Base-by-base conservation (phyloP, 2,797 vertebrate genomes). In the Cuniculus paca region DNA sequence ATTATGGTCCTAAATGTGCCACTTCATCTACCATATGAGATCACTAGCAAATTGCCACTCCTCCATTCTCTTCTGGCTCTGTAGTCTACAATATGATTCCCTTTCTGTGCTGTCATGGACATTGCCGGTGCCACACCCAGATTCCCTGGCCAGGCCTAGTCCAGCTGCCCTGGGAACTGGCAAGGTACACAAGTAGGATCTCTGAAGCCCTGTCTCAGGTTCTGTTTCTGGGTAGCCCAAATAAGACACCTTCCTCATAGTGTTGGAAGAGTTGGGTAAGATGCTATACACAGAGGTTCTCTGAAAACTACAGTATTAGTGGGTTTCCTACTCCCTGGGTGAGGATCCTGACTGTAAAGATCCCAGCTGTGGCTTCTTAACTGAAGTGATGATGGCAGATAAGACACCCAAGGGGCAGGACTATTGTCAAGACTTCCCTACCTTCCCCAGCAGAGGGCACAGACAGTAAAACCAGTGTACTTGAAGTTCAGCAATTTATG, bases 401-500 rank as follows among this genome's bases (percentile, higher is more conserved):
- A 17, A 88, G 26, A 36, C 2, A 2, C 22, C 36, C 10, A 36
- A 26, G 56, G 77, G 34, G 42, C 36, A 78, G 68, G 22, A 54
- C 58, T 63, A 4, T 58, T 52, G 34, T 54, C 42, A 28, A 93
- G 48, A 11, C 22, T 88, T 82, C 70, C 65, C 61, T 82, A 61
- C 17, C 75, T 65, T 72, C 80, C 56, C 17, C 84, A 79, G 74
- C 36, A 45, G 31, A 45, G 31, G 6, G 48, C 24, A 36, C 48
- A 86, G 31, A 52, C 60, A 68, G 63, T 92, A 78, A 83, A 88
- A 90, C 50, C 31, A 65, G 19, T 54, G 48, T 58, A 54, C 45
- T 56, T 89, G 60, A 96, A 82, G 52, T 20, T 16, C 17, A 78
- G 36, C 93, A 56, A 26, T 70, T 78, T 94, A 89, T 87, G 77